A percentile compares a stretch with the other conserved stretches of the same genome.
Conservation (phyloP, 2,113 vertebrate genomes). For the Amazona vittata region DNA sequence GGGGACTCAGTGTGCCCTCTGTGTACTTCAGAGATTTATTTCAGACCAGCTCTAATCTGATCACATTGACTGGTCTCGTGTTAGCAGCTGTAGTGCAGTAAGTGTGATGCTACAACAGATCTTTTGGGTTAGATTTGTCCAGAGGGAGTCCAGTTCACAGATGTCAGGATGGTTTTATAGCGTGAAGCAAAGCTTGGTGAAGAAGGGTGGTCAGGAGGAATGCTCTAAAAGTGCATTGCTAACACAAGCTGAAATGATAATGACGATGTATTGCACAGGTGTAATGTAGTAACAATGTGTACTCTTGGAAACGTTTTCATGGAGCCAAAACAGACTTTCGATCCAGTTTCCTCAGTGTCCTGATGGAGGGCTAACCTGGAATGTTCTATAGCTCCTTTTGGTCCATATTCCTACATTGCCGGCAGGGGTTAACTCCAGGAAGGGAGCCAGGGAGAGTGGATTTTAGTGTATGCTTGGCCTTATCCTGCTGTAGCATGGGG, state of each 20-base stretch:
- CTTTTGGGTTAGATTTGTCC: neutral
- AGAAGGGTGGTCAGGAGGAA: neutral
- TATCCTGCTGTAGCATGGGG: rapidly evolving
- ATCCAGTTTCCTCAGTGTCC: neutral
- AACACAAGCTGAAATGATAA: neutral
- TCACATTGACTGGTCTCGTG: neutral
- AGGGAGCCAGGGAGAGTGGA: neutral
- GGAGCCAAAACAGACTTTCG: neutral
- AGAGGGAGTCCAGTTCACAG: neutral
- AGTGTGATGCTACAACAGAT: neutral
- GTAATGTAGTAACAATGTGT: neutral
- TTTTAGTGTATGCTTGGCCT: neutral
- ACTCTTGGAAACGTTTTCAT: neutral
- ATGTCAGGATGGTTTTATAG: neutral
- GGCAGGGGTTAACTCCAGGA: neutral
- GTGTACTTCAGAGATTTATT: neutral
- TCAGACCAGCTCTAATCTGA: neutral
- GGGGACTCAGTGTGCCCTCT: neutral
- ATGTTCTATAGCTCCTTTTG: neutral
- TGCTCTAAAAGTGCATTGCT: rapidly evolving
- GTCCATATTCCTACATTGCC: neutral
- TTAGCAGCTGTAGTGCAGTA: neutral
- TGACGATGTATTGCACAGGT: neutral
- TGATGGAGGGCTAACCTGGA: neutral
- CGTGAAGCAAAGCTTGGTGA: rapidly evolving